Base-by-base conservation (phyloP, 1,140 invertebrate species). In the Drosophila sucinea region DNA sequence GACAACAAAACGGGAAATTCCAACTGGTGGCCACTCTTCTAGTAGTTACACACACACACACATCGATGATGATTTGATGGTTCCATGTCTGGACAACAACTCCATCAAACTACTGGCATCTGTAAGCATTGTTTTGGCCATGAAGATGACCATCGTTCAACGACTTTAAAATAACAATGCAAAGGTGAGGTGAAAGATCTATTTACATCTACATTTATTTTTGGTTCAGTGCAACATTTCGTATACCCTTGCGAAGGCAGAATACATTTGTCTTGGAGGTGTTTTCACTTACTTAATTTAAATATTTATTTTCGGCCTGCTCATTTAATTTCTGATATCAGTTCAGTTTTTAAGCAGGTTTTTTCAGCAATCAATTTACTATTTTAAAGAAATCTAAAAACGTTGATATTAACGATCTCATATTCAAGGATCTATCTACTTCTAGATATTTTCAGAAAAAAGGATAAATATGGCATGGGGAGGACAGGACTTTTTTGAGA, bases 1-100 rank as follows among this genome's bases (percentile, higher is more conserved):
- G 17, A 73, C 30, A 58, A 55, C 40, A 25, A 51, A 27, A 27
- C 17, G 44, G 60, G 17, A 51, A 27, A 27, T 17, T 23, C 41
- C 63, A 67, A 32, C 8, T 33, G 47, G 10, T 47, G 25, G 47
- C 35, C 44, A 47, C 6, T 23, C 17, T 23, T 38, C 11, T 17
- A 29, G 38, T 8, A 38, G 3, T 17, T 32, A 58, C 55, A 51
- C 17, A 41, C 40, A 41, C n/a, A 41, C 17, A 47, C 5, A 47
- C 47, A 47, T 33, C 35, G 54, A 32, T 51, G 60, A 17, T 44
- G 40, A 33, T 27, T 60, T 71, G 54, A 77, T 68, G 70, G 44
- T 38, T 38, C 35, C 30, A 17, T 17, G 17, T 17, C 17, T 17
- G 17, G 17, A 17, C 17, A 17, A 17, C 17, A 17, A 17, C 17